Conservation (phyloP, 1,140 invertebrate species). For the Danaus melanippus region DNA sequence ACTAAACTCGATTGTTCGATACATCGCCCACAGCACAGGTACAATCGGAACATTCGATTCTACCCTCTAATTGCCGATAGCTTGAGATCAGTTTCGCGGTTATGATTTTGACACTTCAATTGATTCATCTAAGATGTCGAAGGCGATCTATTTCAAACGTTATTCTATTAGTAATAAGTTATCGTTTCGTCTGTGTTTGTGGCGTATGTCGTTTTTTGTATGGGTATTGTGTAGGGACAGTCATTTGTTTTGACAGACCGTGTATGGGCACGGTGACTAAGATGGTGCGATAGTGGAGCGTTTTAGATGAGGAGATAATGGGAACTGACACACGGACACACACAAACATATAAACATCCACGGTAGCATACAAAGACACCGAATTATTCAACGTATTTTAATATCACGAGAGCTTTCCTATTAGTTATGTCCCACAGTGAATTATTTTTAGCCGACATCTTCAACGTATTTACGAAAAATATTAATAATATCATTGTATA, state of each 20-base stretch:
- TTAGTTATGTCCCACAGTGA: too few relatives aligned
- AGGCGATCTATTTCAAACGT: constrained; percentile 22
- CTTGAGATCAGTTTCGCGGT: constrained; percentile 41
- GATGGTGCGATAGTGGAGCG: constrained; percentile 57
- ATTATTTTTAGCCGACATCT: too few relatives aligned
- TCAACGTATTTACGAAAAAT: too few relatives aligned
- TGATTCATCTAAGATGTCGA: constrained; percentile 29
- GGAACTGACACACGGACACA: constrained; percentile 30
- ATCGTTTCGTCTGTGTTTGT: constrained; percentile 17
- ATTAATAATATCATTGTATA: too few relatives aligned
- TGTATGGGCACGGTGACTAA: constrained; percentile 57
- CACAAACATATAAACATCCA: too few relatives aligned
- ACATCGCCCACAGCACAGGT: constrained; percentile 36
- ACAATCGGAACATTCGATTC: constrained; percentile 35
- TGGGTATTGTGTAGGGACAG: constrained; percentile 51
- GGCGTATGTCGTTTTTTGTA: constrained; percentile 38
- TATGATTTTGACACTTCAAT: constrained; percentile 47
- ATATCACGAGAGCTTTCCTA: too few relatives aligned
- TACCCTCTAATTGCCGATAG: constrained; percentile 35
- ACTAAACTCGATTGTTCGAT: constrained; percentile 58
- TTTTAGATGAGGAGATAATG: constrained; percentile 61
- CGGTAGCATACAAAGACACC: too few relatives aligned
- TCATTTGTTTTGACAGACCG: constrained; percentile 66
- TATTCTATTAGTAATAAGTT: constrained; percentile 24
- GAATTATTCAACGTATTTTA: too few relatives aligned